Evolutionary conservation across 1,140 invertebrate genomes (phyloP), one percentile per base, ranked within the genome.

Genomic region (Drosophila trapezifrons): DNA sequence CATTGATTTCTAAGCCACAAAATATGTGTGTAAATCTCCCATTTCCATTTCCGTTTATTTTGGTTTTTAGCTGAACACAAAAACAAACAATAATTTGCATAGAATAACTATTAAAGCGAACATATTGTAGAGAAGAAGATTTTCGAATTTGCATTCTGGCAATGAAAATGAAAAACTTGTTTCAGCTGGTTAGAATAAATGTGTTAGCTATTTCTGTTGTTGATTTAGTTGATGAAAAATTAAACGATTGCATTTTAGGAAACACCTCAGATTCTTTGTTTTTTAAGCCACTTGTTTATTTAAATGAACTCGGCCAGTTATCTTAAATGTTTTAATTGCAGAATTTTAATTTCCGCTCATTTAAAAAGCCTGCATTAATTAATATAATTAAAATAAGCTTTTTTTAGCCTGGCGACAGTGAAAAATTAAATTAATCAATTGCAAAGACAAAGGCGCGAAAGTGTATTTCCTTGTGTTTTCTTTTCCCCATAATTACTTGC

Each of bases 361-460:
- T 42, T 38, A 57, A 57, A 40, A 32, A 35, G 51, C 17, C 40
- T 47, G 37, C 51, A 58, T 58, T 72, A 47, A 72, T 71, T 72
- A 29, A 49, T 58, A 58, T 71, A 58, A 71, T 72, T 55, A 58
- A 71, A 35, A 25, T n/a, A 18, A 37, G 35, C 20, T 40, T 27
- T 58, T 71, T 70, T 67, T 55, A 59, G 57, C 65, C 18, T 38
- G 63, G 51, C 47, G 71, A 70, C 63, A 66, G 42, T 22, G 17
- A 56, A 56, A 55, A 43, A 56, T 82, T 46, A 65, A 82, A 87
- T 86, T 87, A 86, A 87, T 86, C 79, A 86, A 83, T 79, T 76
- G 71, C 66, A 87, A 76, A 55, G 70, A 79, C 55, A 72, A 65
- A 76, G 65, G 59, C 76, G 69, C 49, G 62, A 69, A 86, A 82